Percentiles rank a stretch among this genome's conserved stretches.
Conservation (phyloP, 2,797 vertebrate genomes). For the Nasua narica region DNA sequence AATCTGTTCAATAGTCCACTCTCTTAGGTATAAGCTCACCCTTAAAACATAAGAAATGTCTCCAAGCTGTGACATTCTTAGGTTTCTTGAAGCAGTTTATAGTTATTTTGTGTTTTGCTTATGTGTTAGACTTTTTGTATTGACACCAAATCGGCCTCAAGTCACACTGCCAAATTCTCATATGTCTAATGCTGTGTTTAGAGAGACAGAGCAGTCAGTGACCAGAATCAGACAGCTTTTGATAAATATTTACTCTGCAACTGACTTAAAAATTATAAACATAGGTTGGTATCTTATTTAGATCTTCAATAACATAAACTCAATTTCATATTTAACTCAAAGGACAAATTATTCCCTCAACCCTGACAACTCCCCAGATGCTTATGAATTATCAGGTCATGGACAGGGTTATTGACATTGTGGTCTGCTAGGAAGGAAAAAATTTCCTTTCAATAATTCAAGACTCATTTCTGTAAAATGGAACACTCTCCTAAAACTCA, state of each 20-base stretch:
- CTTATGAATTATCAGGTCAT: background rate
- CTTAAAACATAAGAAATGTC: constrained; percentile 68
- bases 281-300: background rate
- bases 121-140: constrained; percentile 57
- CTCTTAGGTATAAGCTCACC: constrained; percentile 1
- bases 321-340: constrained; percentile 28
- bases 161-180: constrained; percentile 27
- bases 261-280: background rate
- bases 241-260: constrained; percentile 1
- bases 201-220: background rate
- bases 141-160: background rate
- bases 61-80: constrained; percentile 65
- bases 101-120: constrained; percentile 65
- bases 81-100: constrained; percentile 17
- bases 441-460: background rate
- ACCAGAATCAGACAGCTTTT: background rate
- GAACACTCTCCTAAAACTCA: background rate
- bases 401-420: background rate
- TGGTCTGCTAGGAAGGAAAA: background rate
- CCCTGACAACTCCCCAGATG: background rate
- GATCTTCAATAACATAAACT: background rate
- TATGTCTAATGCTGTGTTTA: background rate
- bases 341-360: background rate
- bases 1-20: constrained; percentile 46
- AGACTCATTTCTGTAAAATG: background rate